Conservation (phyloP, 2,113 vertebrate species). For the Gallinago media region DNA sequence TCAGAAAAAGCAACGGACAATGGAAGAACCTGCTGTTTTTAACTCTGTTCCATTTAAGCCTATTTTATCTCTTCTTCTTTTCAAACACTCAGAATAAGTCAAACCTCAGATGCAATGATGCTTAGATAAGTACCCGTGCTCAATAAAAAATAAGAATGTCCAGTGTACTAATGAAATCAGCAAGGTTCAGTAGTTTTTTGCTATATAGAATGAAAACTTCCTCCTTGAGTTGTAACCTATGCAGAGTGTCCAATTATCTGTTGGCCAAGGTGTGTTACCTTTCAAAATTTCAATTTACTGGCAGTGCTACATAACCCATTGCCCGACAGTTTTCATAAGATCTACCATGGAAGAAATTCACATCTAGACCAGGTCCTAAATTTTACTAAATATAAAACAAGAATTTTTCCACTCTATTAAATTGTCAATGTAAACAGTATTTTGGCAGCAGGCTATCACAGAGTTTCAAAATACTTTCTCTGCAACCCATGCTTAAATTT, state of each 20-base stretch:
- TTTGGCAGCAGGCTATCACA: neutral
- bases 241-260: neutral
- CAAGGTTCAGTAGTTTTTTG: constrained; percentile 2
- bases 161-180: constrained; percentile 10
- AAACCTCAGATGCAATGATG: neutral
- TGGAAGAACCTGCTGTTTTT: neutral
- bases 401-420: neutral
- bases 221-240: neutral
- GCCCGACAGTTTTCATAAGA: neutral
- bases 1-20: neutral
- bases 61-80: neutral
- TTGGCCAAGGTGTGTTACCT: neutral
- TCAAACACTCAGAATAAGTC: neutral
- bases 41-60: neutral
- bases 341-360: neutral
- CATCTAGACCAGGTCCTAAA: neutral
- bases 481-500: neutral
- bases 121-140: neutral
- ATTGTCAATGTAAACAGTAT: neutral
- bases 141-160: neutral
- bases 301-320: neutral
- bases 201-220: neutral
- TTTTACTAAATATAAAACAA: constrained; percentile 11
- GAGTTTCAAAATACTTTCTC: constrained; percentile 11
- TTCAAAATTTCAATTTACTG: constrained; percentile 12